phyloP scores from a whole-genome alignment of 1,140 invertebrate genomes.

The Drosophila persimilis region DNA sequence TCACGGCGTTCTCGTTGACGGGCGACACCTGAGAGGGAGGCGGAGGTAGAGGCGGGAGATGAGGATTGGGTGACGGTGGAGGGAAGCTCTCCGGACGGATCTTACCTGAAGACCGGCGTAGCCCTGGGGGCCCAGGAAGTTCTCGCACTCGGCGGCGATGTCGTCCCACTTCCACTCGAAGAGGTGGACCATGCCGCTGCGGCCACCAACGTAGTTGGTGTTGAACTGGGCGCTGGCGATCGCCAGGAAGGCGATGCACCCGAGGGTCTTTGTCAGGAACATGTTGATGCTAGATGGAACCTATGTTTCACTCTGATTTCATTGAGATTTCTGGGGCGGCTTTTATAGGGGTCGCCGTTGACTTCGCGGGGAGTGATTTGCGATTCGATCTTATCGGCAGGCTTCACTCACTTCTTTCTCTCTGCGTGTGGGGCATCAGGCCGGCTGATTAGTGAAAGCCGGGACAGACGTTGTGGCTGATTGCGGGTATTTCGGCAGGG shows the following conservation, averaged over 20 bases:
- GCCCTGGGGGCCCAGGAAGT: slow-evolving; percentile 89
- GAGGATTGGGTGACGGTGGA: too few species aligned
- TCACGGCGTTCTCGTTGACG: slow-evolving; percentile 71
- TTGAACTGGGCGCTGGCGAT: slow-evolving; percentile 63
- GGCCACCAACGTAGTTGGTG: slow-evolving; percentile 80
- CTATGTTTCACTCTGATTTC: slow-evolving; percentile 20
- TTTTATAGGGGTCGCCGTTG: too few species aligned
- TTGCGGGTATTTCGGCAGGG: too few species aligned
- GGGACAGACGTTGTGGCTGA: too few species aligned
- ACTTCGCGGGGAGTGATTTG: too few species aligned
- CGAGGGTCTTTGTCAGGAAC: slow-evolving; percentile 52
- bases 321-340: too few species aligned
- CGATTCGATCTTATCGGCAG: too few species aligned
- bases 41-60: too few species aligned
- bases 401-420: too few species aligned
- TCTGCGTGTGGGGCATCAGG: too few species aligned
- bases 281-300: slow-evolving; percentile 42
- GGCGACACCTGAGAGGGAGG: slow-evolving; percentile 59
- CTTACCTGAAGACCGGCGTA: slow-evolving; percentile 90
- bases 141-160: slow-evolving; percentile 92
- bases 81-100: too few species aligned
- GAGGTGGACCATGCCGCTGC: slow-evolving; percentile 88
- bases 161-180: slow-evolving; percentile 95
- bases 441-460: too few species aligned
- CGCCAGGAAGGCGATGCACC: slow-evolving; percentile 47